Evolutionary conservation across 2,888 invertebrate genomes (phyloP).

Genomic region (Xanthorhoe designata): DNA sequence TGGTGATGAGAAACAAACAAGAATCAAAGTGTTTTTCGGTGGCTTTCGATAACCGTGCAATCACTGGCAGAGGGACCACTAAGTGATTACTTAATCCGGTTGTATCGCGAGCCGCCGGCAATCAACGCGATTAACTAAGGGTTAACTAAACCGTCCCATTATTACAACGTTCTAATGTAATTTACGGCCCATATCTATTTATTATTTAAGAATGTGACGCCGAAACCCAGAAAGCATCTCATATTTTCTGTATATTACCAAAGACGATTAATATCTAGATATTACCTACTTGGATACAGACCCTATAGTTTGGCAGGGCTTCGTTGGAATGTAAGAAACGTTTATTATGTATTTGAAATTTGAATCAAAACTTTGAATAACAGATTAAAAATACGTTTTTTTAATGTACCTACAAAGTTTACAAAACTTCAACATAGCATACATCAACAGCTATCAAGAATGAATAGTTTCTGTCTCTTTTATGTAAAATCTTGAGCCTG

Average conservation of each 20-base stretch:
- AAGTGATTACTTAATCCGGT: constrained; percentile 78
- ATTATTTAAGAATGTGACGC: constrained; percentile 28
- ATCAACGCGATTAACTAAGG: constrained; percentile 79
- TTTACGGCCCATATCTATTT: constrained; percentile 37
- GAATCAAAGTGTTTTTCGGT: constrained; percentile 24
- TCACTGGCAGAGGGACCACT: constrained; percentile 59
- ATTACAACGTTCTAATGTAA: constrained; percentile 50
- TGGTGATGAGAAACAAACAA: constrained; percentile 20
- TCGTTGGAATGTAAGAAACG: background rate
- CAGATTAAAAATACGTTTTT: too few species aligned
- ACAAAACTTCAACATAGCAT: too few species aligned
- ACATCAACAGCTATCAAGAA: too few species aligned
- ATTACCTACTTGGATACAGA: background rate
- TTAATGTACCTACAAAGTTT: too few species aligned
- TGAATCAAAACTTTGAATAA: too few species aligned
- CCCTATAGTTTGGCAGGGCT: background rate
- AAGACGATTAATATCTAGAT: too few species aligned
- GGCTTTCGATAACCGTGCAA: constrained; percentile 45
- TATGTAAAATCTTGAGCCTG: too few species aligned
- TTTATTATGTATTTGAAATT: too few species aligned
- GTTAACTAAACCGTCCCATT: constrained; percentile 68
- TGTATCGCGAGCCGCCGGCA: constrained; percentile 63
- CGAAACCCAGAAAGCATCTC: background rate
- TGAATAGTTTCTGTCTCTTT: too few species aligned
- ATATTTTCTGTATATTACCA: background rate